These are phyloP conservation scores for Syrrhaptes paradoxus DNA, from an alignment of 2,113 vertebrate genomes.

Conservation along the genomic window DNA sequence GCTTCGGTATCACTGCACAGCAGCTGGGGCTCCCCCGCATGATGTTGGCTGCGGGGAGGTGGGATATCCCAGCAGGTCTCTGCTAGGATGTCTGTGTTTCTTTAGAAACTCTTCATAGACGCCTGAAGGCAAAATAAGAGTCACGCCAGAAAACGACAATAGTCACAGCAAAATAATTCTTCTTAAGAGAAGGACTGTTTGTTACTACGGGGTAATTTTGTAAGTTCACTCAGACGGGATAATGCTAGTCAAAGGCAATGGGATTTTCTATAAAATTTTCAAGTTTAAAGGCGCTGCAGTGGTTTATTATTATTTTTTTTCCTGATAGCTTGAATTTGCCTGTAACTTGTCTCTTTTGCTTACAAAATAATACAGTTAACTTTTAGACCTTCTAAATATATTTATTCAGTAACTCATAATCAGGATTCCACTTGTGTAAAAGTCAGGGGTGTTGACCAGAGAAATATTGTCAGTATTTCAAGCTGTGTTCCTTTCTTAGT, in stretches of 20 bases:
- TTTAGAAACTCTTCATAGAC: neutral
- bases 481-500: slow-evolving; percentile 78
- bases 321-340: slow-evolving; percentile 69
- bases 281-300: slow-evolving; percentile 56
- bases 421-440: slow-evolving; percentile 76
- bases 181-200: slow-evolving; percentile 68
- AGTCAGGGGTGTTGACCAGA: slow-evolving; percentile 73
- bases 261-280: slow-evolving; percentile 70
- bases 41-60: neutral
- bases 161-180: slow-evolving; percentile 42
- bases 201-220: slow-evolving; percentile 68
- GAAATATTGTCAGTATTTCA: slow-evolving; percentile 80
- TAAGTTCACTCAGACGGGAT: slow-evolving; percentile 51
- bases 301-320: slow-evolving; percentile 38
- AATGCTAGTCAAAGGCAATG: slow-evolving; percentile 48
- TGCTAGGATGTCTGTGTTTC: neutral
- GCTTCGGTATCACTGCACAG: neutral
- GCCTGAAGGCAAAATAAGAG: neutral
- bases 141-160: neutral
- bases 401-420: slow-evolving; percentile 73
- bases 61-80: neutral
- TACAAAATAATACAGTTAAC: slow-evolving; percentile 63
- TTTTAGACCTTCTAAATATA: slow-evolving; percentile 71
- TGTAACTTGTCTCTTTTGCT: slow-evolving; percentile 71
- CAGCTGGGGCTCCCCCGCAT: neutral